Percentiles rank a stretch among this genome's conserved stretches.
Evolutionary conservation across 2,888 invertebrate species (phyloP).

Genomic region (Rhamphomyia laevipes): DNA sequence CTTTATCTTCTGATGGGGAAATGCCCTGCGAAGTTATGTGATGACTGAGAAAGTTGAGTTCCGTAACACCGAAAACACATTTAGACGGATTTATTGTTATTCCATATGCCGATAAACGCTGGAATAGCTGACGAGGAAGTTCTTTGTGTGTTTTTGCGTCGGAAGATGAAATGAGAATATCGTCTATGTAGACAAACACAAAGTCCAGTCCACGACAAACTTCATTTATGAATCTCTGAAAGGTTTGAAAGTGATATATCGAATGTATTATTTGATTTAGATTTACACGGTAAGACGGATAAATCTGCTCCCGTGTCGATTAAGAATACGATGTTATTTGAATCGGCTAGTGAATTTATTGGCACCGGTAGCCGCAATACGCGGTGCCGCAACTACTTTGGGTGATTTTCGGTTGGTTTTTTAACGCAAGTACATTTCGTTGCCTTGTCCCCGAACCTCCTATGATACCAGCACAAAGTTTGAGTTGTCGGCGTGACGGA

Average conservation of each 20-base stretch:
- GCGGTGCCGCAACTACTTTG: neutral
- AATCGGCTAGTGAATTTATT: neutral
- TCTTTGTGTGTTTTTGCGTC: neutral
- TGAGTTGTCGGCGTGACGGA: too few species aligned
- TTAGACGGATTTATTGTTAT: neutral
- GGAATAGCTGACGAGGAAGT: neutral
- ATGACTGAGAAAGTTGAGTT: neutral
- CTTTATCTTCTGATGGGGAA: neutral
- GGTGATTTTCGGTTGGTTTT: neutral
- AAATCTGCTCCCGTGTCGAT: neutral
- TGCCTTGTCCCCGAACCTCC: neutral
- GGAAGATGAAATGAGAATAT: neutral
- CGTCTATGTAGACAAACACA: neutral
- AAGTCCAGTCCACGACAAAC: slow-evolving; percentile 3
- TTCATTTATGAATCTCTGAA: too few species aligned
- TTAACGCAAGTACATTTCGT: neutral
- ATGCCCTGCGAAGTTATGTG: neutral
- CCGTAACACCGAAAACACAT: neutral
- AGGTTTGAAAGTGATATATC: neutral
- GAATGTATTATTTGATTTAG: neutral
- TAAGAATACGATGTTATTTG: too few species aligned
- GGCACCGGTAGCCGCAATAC: neutral
- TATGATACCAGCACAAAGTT: neutral
- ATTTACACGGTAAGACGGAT: neutral
- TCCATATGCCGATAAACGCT: neutral